phyloP scores from a whole-genome alignment of 2,888 invertebrate species.

The Mylabris sibirica region DNA sequence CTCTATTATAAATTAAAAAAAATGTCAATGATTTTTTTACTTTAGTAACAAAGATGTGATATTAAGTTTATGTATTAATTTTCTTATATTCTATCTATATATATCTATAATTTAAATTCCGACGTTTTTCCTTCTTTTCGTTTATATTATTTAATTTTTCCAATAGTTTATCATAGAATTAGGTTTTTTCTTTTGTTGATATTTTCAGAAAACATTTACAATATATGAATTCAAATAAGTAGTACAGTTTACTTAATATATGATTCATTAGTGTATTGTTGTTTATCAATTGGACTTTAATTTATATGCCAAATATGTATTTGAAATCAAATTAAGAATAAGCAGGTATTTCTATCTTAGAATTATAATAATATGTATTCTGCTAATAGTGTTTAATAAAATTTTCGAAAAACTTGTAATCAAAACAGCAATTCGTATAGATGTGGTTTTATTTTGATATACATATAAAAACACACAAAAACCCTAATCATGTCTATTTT shows the following conservation, averaged over 20 bases:
- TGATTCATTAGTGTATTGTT: not conserved
- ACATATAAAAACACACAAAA: not conserved
- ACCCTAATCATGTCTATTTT: not conserved
- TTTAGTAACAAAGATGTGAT: not conserved
- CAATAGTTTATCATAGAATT: too few relatives aligned
- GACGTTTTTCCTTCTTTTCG: not conserved
- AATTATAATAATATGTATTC: not conserved
- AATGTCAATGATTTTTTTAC: not conserved
- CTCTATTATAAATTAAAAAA: constrained; percentile 42
- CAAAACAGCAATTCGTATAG: not conserved
- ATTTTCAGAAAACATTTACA: not conserved
- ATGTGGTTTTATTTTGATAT: not conserved
- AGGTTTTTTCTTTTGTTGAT: not conserved
- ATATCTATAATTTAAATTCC: not conserved
- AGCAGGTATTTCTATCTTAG: not conserved
- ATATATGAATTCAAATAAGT: not conserved
- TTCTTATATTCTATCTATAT: not conserved
- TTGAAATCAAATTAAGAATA: not conserved
- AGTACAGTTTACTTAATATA: not conserved
- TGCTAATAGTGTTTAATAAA: not conserved
- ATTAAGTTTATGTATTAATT: not conserved
- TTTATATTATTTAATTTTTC: not conserved
- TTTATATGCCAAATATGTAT: not conserved
- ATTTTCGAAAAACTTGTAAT: constrained; percentile 1
- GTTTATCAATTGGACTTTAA: constrained; percentile 9